Conservation (phyloP, 2,113 vertebrate genomes). For the Turnix velox region DNA sequence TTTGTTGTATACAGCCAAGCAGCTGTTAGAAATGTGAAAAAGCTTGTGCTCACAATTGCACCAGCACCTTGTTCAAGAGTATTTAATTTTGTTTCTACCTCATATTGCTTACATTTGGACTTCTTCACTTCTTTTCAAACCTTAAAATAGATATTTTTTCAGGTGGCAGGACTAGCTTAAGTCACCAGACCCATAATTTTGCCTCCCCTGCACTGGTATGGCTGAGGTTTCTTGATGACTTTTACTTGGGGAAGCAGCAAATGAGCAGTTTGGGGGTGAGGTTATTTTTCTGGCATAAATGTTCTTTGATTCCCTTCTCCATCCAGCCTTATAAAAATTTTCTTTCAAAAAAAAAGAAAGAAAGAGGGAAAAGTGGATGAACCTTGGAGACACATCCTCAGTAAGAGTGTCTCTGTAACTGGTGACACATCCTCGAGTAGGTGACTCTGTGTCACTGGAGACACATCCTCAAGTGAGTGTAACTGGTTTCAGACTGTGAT, state of each 20-base stretch:
- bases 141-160: background rate
- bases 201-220: background rate
- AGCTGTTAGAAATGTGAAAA: background rate
- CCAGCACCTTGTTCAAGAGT: background rate
- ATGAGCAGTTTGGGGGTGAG: background rate
- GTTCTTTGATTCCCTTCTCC: background rate
- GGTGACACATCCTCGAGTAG: background rate
- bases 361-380: background rate
- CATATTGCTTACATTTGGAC: background rate
- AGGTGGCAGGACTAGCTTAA: background rate
- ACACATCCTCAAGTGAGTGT: background rate
- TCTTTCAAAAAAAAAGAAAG: background rate
- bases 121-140: background rate
- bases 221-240: background rate
- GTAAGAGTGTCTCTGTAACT: background rate
- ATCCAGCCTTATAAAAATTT: background rate
- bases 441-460: background rate
- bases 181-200: background rate
- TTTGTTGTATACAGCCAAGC: background rate
- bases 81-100: background rate
- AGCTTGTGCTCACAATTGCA: background rate
- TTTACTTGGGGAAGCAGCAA: background rate
- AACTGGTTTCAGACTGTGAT: background rate
- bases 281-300: background rate
- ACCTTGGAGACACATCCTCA: background rate